phyloP scores from a whole-genome alignment of 2,113 vertebrate genomes.

The Rhinopomastus cyanomelas region DNA sequence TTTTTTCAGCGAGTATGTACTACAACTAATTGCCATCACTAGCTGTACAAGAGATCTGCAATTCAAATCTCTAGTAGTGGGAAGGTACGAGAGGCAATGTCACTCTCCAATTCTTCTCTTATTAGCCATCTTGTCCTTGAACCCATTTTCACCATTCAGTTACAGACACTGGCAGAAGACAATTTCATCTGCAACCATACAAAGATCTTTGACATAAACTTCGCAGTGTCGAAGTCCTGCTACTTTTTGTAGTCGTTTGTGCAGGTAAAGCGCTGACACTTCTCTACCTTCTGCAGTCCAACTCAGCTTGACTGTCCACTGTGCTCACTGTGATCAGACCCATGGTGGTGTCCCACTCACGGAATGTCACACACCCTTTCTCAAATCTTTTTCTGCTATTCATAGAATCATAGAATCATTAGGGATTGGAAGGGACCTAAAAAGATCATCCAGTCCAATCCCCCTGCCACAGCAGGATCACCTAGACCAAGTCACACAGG shows the following conservation, averaged over 20 bases:
- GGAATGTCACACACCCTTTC: neutral
- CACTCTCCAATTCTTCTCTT: neutral
- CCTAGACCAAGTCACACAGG: too few relatives aligned
- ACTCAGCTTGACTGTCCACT: neutral
- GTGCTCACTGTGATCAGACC: neutral
- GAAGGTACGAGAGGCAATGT: neutral
- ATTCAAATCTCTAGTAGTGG: neutral
- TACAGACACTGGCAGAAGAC: neutral
- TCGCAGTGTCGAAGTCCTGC: neutral
- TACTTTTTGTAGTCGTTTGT: neutral
- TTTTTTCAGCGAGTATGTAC: neutral
- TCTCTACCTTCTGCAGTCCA: neutral
- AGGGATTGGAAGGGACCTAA: too few relatives aligned
- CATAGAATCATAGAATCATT: too few relatives aligned
- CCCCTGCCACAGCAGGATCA: too few relatives aligned
- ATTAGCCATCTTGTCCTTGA: neutral
- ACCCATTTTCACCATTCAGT: neutral
- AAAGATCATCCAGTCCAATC: too few relatives aligned
- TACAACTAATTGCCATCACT: neutral
- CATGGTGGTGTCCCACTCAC: neutral
- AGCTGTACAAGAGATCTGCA: neutral
- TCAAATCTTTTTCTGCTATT: neutral
- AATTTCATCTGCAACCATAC: neutral
- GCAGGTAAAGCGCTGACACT: neutral
- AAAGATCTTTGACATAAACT: neutral